phyloP scores from a whole-genome alignment of 2,113 vertebrate species.

The Candoia aspera region DNA sequence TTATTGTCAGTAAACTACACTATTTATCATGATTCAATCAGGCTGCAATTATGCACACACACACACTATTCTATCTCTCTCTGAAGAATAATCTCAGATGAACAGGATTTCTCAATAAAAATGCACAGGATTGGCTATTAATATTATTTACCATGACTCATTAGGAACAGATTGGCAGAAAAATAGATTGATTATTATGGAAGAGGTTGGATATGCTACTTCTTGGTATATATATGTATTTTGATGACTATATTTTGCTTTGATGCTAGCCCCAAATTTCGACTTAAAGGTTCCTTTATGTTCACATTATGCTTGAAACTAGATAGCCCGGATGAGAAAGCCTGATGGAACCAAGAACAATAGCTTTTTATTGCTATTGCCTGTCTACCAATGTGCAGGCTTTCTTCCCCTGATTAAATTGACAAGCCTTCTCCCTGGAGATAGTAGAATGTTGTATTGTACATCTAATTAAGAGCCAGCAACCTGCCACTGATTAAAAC shows the following conservation, averaged over 20 bases:
- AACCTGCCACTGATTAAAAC: background rate
- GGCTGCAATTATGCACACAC: background rate
- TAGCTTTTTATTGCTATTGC: background rate
- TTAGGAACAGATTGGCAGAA: background rate
- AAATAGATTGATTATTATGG: background rate
- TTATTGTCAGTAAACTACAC: background rate
- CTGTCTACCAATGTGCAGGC: background rate
- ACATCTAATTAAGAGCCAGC: background rate
- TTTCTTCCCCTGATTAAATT: background rate
- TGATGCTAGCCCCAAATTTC: background rate
- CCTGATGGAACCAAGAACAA: background rate
- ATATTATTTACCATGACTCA: background rate
- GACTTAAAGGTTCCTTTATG: background rate
- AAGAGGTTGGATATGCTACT: background rate
- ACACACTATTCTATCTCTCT: background rate
- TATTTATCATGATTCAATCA: too few species aligned
- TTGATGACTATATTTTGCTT: background rate
- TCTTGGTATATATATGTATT: background rate
- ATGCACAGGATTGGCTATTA: background rate
- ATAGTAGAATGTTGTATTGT: background rate
- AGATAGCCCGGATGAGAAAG: background rate
- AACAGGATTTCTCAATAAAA: background rate
- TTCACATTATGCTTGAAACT: background rate
- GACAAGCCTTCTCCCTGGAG: background rate
- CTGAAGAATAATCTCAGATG: background rate